These are phyloP conservation scores for Meloidogyne chitwoodi DNA, from an alignment of 1,140 invertebrate genomes.

Conservation along the genomic window DNA sequence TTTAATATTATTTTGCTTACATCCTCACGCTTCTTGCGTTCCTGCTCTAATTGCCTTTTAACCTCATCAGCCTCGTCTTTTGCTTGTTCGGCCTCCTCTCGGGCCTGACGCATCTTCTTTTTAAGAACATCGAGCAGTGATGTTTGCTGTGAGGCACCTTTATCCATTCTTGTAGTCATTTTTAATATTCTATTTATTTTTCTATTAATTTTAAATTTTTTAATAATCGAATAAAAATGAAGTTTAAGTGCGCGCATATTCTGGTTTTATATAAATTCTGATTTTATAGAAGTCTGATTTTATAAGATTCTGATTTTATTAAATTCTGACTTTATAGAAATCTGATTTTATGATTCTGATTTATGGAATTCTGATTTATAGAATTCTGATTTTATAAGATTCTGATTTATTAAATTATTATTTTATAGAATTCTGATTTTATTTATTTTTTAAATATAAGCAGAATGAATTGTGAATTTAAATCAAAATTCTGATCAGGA, in stretches of 20 bases:
- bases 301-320: too few relatives aligned
- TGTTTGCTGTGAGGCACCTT: constrained; percentile 60
- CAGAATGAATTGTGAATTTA: too few relatives aligned
- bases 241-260: not conserved
- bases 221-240: not conserved
- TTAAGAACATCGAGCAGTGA: constrained; percentile 84
- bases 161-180: constrained; percentile 58
- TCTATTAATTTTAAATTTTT: not conserved
- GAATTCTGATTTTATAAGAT: too few relatives aligned
- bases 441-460: too few relatives aligned
- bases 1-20: constrained; percentile 25
- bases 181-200: not conserved
- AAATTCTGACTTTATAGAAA: too few relatives aligned
- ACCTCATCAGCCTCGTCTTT: constrained; percentile 74
- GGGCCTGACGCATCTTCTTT: constrained; percentile 97
- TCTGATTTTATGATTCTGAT: too few relatives aligned
- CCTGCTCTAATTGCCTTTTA: constrained; percentile 59
- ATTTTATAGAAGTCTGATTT: too few relatives aligned
- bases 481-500: too few relatives aligned
- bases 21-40: constrained; percentile 60
- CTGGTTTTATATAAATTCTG: too few relatives aligned
- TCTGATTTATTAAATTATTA: too few relatives aligned
- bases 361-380: too few relatives aligned
- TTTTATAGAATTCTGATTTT: too few relatives aligned
- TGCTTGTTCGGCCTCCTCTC: constrained; percentile 72